Conservation (phyloP, 1,140 invertebrate species). For the Tigriopus japonicus region DNA sequence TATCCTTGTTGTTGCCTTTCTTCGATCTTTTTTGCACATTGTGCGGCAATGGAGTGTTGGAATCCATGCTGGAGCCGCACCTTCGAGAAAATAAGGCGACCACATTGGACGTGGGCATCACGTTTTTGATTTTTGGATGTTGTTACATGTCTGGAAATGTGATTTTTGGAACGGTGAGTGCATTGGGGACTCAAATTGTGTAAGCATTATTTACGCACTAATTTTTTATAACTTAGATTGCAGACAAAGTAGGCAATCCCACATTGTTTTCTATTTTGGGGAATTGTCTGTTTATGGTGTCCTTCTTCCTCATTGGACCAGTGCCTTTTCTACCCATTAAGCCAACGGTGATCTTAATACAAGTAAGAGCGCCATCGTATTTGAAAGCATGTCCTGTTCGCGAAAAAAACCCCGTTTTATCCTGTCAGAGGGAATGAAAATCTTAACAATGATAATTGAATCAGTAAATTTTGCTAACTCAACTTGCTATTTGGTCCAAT, state of each 20-base stretch:
- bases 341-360: not conserved
- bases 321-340: not conserved
- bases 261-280: not conserved
- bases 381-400: too few relatives aligned
- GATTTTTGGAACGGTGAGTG: not conserved
- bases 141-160: not conserved
- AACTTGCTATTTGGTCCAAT: too few relatives aligned
- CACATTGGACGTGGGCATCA: slow-evolving; percentile 52
- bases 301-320: not conserved
- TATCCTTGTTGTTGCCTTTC: not conserved
- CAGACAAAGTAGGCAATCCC: not conserved
- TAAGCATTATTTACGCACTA: too few relatives aligned
- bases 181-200: not conserved
- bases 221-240: too few relatives aligned
- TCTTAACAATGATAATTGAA: too few relatives aligned
- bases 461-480: too few relatives aligned
- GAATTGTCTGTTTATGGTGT: not conserved
- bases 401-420: too few relatives aligned
- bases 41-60: slow-evolving; percentile 48
- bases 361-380: not conserved
- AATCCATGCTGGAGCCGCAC: slow-evolving; percentile 61
- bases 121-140: slow-evolving; percentile 46
- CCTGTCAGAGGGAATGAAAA: too few relatives aligned
- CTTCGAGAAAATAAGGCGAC: slow-evolving; percentile 46
- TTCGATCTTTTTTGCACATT: not conserved